Evolutionary conservation across 92 coral and sea anemone genomes (phyloP), one percentile per base, ranked within the genome.

Genomic region (Diadumene lineata): DNA sequence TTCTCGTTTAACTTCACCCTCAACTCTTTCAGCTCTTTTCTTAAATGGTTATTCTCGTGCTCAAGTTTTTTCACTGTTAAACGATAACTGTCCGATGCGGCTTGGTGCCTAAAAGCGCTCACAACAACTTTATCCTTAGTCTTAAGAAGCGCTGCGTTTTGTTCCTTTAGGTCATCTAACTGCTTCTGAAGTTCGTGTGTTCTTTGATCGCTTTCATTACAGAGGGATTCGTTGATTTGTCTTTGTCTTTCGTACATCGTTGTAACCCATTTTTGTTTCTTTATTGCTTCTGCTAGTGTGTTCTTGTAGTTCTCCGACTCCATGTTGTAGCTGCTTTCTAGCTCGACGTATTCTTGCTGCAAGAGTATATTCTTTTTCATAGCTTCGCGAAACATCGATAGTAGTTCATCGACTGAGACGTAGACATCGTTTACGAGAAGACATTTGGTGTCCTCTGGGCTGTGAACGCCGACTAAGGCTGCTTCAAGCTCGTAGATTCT

Each of bases 181-280:
- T 48, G 69, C 46, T 32, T 63, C 26, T 79, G 78, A 2, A 85
- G 79, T 64, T 85, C 90, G 15, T 64, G 72, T 18, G 75, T 51
- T 31, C 58, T 61, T 27, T 67, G 73, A 60, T 85, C 90, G 34
- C 90, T 85, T 48, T 85, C 90, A 9, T 80, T 79, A 46, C 90
- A 80, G 56, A 85, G 63, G 0, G 23, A 34, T 27, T 27, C 71
- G 46, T 85, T 85, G 4, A 69, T 81, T 7, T 85, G 71, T 29
- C 82, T 46, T 56, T 85, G 85, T 56, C 70, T 75, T 0, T 51
- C 26, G 0, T 80, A 73, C 74, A 75, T 16, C 11, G 56, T 18
- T 16, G 70, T 68, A 21, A 80, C 30, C 62, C 67, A 70, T 53
- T 70, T 80, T 2, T 64, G 48, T 17, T 80, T 72, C 25, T 80